These are phyloP conservation scores for Porites evermanni DNA, from an alignment of 92 coral and sea anemone species.

Conservation along the genomic window DNA sequence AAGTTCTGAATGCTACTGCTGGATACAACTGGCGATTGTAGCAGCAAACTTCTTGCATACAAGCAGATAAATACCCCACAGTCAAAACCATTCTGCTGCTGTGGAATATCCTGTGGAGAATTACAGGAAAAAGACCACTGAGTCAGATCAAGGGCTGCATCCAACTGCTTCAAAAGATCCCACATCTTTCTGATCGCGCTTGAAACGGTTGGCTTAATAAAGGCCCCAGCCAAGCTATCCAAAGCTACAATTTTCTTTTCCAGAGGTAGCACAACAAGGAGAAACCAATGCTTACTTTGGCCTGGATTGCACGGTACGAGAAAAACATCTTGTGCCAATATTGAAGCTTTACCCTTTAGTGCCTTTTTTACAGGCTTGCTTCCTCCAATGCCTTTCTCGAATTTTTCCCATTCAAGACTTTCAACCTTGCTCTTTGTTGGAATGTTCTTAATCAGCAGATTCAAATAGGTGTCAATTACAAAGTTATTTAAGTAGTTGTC, in stretches of 20 bases:
- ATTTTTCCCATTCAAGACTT: constrained; percentile 60
- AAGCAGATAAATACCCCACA: constrained; percentile 70
- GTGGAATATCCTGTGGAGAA: constrained; percentile 48
- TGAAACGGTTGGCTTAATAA: constrained; percentile 43
- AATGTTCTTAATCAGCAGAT: constrained; percentile 7
- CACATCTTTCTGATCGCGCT: constrained; percentile 45
- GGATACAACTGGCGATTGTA: constrained; percentile 44
- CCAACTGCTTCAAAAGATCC: constrained; percentile 33
- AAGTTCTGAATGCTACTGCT: constrained; percentile 38
- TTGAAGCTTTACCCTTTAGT: constrained; percentile 39
- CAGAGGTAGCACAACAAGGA: constrained; percentile 56
- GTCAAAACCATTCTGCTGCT: constrained; percentile 56
- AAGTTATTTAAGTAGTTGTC: constrained; percentile 63
- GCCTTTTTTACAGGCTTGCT: constrained; percentile 32
- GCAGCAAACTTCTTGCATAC: constrained; percentile 55
- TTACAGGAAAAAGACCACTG: constrained; percentile 42
- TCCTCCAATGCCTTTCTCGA: constrained; percentile 47
- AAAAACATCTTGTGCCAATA: constrained; percentile 49
- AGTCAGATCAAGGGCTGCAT: constrained; percentile 23
- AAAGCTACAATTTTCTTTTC: constrained; percentile 40
- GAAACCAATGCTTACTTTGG: constrained; percentile 60
- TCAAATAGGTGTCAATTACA: constrained; percentile 55
- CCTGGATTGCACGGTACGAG: constrained; percentile 65
- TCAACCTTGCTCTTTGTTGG: constrained; percentile 26
- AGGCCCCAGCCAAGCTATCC: constrained; percentile 54